Conservation (phyloP, 1,140 invertebrate species). For the Steinernema feltiae region DNA sequence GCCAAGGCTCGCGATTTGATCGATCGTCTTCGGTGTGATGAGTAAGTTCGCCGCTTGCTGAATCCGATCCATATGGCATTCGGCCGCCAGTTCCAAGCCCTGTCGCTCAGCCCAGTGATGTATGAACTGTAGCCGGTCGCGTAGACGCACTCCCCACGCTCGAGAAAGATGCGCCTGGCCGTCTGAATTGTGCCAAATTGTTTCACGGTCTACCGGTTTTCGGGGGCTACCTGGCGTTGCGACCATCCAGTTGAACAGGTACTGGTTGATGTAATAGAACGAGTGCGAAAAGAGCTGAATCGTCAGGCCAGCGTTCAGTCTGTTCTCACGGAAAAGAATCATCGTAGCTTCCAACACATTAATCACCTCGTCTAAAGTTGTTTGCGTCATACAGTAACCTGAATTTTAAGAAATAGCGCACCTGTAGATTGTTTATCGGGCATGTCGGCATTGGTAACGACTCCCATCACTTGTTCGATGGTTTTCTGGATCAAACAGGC, state of each 20-base stretch:
- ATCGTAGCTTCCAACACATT: constrained; percentile 70
- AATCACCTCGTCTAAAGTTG: constrained; percentile 34
- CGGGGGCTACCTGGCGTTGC: constrained; percentile 33
- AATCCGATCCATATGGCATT: constrained; percentile 89
- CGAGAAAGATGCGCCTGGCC: constrained; percentile 60
- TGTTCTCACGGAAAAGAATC: constrained; percentile 78
- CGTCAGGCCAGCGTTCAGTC: constrained; percentile 93
- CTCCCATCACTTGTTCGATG: not conserved
- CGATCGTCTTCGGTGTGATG: constrained; percentile 73
- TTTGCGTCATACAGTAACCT: not conserved
- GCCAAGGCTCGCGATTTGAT: constrained; percentile 79
- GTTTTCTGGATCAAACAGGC: constrained; percentile 5
- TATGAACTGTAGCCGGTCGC: constrained; percentile 74
- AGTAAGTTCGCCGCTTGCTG: constrained; percentile 65
- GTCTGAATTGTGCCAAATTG: no score
- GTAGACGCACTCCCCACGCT: constrained; percentile 75
- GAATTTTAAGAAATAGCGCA: constrained; percentile 8
- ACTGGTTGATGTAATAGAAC: constrained; percentile 77
- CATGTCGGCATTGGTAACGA: constrained; percentile 15
- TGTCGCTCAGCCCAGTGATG: constrained; percentile 92
- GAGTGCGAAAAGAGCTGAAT: constrained; percentile 96
- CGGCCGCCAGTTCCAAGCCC: constrained; percentile 89
- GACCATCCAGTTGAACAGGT: constrained; percentile 78
- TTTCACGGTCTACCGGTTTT: no score
- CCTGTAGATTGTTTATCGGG: constrained; percentile 19